Evolutionary conservation across 2,797 vertebrate genomes (phyloP).

Genomic region (Cuculus canorus): DNA sequence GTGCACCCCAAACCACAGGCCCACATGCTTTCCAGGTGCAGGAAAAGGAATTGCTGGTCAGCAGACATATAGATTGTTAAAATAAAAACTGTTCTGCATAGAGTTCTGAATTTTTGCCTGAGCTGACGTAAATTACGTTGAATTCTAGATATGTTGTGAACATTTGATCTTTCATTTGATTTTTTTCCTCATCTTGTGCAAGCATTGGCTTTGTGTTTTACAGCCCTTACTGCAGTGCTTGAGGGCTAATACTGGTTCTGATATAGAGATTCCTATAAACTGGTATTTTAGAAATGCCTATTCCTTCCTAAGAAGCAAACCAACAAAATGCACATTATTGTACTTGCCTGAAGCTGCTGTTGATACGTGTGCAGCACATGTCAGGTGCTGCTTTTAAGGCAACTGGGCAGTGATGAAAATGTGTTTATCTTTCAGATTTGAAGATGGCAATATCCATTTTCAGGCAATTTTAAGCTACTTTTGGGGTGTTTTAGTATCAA

Average conservation of each 20-base stretch:
- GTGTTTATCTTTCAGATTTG: neutral
- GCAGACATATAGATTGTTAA: neutral
- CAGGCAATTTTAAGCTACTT: neutral
- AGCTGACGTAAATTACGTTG: neutral
- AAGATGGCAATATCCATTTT: neutral
- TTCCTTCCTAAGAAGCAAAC: neutral
- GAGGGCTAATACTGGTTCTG: neutral
- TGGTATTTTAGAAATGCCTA: neutral
- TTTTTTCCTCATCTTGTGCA: neutral
- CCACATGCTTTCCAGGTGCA: neutral
- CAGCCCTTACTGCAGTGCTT: neutral
- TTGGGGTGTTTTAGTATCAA: neutral
- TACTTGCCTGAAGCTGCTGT: neutral
- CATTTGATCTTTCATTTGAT: neutral
- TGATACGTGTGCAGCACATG: neutral
- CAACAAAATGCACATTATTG: neutral
- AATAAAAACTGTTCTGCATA: neutral
- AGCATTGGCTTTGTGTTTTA: neutral
- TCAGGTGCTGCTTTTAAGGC: neutral
- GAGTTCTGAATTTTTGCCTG: neutral
- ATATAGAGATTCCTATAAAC: neutral
- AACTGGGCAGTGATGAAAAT: neutral
- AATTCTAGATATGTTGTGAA: neutral
- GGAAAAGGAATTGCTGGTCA: neutral
- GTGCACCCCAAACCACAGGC: neutral